Evolutionary conservation across 1,140 invertebrate genomes (phyloP), one percentile per base, ranked within the genome.

Genomic region (Bactericera cockerelli): DNA sequence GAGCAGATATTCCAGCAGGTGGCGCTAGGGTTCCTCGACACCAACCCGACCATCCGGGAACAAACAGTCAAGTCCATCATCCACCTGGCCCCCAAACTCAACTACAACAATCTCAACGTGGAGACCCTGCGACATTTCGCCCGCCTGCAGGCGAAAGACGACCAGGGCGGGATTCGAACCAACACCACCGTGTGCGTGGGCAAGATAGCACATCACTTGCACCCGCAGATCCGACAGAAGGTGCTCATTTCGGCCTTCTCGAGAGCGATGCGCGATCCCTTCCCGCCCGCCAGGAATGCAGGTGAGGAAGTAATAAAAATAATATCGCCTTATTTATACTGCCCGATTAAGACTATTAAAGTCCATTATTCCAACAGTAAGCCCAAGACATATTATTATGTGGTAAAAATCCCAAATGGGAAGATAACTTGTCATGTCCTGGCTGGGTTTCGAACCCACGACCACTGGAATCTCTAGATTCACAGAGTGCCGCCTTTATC

Each of bases 151-250:
- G 81, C 89, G 6, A 93, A 91, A 73, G 93, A 97, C 73, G 91
- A 96, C 66, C 69, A 86, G 76, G 81, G 81, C 58, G 82, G 83
- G 39, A 86, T 86, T 59, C 81, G 96, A 67, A 98, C 96, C 11
- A 99, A 99, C 73, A 98, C 94, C 14, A 98, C 93, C 38, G 93
- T 99, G n/a, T 99, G 96, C 70, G 77, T 99, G 22, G 95, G 95
- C 24, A 99, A 98, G 79, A 93, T 99, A 60, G 91, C 93, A 14
- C 82, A 86, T 59, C 89, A 94, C 75, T 76, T 99, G 36, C 89
- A 95, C 76, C 93, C 95, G 4, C 87, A 95, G 74, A 90, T 91
- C 14, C 74, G 87, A 55, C 86, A 97, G 75, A 89, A 89, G 68
- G 89, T 98, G n/a, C 76, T 99, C 4, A 87, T 95, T 55, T 93